phyloP scores from a whole-genome alignment of 1,140 invertebrate genomes.

The Cyphomyrmex costatus region DNA sequence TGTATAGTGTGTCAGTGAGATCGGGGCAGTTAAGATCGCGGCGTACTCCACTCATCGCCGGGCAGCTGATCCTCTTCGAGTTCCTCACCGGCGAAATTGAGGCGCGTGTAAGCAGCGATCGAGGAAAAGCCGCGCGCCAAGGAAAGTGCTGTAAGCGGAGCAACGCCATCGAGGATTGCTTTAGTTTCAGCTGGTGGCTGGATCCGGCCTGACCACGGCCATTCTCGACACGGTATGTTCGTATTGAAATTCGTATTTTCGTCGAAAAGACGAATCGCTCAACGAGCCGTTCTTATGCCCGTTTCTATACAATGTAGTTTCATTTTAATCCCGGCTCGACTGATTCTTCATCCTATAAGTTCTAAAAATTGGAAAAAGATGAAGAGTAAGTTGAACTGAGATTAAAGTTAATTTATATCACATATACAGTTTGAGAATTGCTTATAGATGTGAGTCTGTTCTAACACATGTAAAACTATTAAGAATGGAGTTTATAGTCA shows the following conservation, averaged over 20 bases:
- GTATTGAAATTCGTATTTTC: conserved; percentile 8
- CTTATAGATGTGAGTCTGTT: not conserved
- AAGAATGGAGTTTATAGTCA: not conserved
- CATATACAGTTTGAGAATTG: not conserved
- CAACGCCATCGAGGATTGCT: conserved; percentile 78
- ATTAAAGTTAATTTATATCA: too few relatives aligned
- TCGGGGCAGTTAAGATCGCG: conserved; percentile 3
- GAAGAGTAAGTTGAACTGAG: too few relatives aligned
- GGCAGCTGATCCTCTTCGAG: not conserved
- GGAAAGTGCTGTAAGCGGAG: conserved; percentile 70
- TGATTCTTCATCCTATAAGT: too few relatives aligned
- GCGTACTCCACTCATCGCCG: conserved; percentile 18
- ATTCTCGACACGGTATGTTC: conserved; percentile 87
- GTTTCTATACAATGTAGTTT: too few relatives aligned
- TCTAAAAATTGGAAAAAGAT: too few relatives aligned
- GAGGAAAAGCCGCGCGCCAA: conserved; percentile 33
- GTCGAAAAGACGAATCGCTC: not conserved
- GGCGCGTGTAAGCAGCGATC: conserved; percentile 27
- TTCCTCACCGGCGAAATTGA: conserved; percentile 11
- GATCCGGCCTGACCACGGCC: conserved; percentile 87
- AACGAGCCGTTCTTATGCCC: too few relatives aligned
- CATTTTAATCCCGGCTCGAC: too few relatives aligned
- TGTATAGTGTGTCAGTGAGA: conserved; percentile 71
- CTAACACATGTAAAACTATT: not conserved
- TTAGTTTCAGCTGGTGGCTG: conserved; percentile 84